Evolutionary conservation across 1,140 invertebrate species (phyloP), one percentile per base, ranked within the genome.

Genomic region (Psilanteris sp.): DNA sequence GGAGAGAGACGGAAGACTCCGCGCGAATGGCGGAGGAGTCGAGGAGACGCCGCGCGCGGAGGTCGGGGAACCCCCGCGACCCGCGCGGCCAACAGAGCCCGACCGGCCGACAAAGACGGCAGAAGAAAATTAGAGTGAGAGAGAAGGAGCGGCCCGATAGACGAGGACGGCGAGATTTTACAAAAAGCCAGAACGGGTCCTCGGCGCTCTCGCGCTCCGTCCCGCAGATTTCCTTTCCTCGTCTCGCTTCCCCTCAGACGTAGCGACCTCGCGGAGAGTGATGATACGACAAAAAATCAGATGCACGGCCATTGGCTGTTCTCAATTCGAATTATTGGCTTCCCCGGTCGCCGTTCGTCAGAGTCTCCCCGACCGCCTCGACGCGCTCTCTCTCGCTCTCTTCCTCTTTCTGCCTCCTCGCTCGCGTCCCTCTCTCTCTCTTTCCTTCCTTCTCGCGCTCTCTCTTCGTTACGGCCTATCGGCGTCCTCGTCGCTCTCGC

Each of bases 321-420:
- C 85, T 86, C 85, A 87, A 87, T 88, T 87, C 85, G 85, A 88
- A 87, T 88, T 87, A 88, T 87, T 87, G 86, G 85, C 85, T 87
- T 87, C 83, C 84, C 85, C 83, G 79, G 83, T 83, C 83, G 85
- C 80, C 82, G 84, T 87, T 86, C 85, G 85, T 87, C 86, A 87
- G 86, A 83, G 75, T 80, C 66, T 73, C 70, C 67, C 55, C 61
- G 50, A 43, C 67, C 37, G 50, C 57, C 59, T 61, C 75, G 41
- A 55, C 64, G 34, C 44, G 50, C 62, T 66, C 46, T 55, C 31
- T 54, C 73, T 44, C 68, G 48, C 39, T 64, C 64, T 44, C 55
- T 15, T n/a, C 27, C 43, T 46, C 43, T 13, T 20, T 36, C 34
- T 1, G 32, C 11, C 14, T 18, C 54, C 14, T 66, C 37, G 10